Percentiles rank a stretch among this genome's conserved stretches.
Evolutionary conservation across 2,888 invertebrate genomes (phyloP).

Genomic region (Caradrina clavipalpis): DNA sequence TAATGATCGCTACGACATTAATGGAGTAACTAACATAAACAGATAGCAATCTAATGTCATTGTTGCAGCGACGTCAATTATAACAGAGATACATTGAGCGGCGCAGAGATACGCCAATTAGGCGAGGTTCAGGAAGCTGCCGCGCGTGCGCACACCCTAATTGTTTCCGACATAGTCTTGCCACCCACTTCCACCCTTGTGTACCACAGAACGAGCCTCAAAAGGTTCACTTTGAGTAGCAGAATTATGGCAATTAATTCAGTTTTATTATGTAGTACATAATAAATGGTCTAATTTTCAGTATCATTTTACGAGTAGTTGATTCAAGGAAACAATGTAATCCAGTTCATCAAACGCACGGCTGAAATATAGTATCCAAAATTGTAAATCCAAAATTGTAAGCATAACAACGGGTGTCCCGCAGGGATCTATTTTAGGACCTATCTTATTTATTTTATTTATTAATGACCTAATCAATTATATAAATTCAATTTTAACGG

Average conservation of each 20-base stretch:
- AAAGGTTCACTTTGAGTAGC: slow-evolving; percentile 13
- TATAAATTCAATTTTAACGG: no score
- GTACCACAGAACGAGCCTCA: not conserved
- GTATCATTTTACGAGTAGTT: no score
- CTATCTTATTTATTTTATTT: no score
- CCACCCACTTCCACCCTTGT: slow-evolving; percentile 61
- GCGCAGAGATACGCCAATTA: slow-evolving; percentile 88
- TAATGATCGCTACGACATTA: slow-evolving; percentile 43
- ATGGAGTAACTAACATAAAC: slow-evolving; percentile 61
- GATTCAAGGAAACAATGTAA: no score
- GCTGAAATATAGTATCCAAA: no score
- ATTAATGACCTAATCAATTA: no score
- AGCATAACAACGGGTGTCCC: no score
- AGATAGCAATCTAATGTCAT: slow-evolving; percentile 76
- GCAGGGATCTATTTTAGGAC: no score
- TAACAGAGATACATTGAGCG: slow-evolving; percentile 82
- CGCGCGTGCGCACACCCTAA: slow-evolving; percentile 88
- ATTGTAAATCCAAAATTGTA: no score
- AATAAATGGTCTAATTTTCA: no score
- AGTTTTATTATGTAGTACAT: no score
- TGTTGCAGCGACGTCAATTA: slow-evolving; percentile 82
- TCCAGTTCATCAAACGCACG: no score
- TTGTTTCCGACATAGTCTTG: slow-evolving; percentile 83
- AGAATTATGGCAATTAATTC: not conserved
- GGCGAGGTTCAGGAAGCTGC: slow-evolving; percentile 79